Evolutionary conservation across 2,797 vertebrate genomes (phyloP).

Genomic region (Distichodus sexfasciatus): DNA sequence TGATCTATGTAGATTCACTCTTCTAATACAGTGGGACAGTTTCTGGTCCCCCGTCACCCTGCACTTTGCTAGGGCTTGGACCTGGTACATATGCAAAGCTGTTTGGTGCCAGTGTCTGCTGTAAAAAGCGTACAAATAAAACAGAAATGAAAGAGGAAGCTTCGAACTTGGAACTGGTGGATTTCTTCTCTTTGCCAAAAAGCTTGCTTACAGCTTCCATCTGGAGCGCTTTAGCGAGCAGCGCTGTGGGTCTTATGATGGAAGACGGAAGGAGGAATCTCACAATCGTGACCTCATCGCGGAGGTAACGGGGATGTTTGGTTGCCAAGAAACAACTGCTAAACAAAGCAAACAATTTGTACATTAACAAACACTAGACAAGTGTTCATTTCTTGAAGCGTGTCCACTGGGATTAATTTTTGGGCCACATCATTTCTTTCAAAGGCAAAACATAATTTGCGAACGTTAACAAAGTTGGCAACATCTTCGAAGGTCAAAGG

Average conservation of each 20-base stretch:
- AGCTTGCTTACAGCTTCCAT: conserved; percentile 5
- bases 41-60: no score
- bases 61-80: no score
- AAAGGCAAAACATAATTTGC: no score
- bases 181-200: conserved; percentile 5
- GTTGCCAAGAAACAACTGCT: not conserved
- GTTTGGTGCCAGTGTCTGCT: no score
- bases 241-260: not conserved
- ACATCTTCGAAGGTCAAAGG: no score
- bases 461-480: no score
- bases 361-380: not conserved
- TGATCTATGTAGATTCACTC: no score
- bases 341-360: not conserved
- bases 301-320: not conserved
- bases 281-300: not conserved
- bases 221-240: not conserved
- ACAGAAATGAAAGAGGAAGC: not conserved
- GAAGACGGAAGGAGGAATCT: not conserved
- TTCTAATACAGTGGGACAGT: no score
- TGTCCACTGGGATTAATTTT: not conserved
- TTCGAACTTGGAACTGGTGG: not conserved
- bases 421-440: no score
- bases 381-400: not conserved
- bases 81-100: no score
- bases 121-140: conserved; percentile 6